phyloP scores from a whole-genome alignment of 1,140 invertebrate genomes.

The Calephelis virginiensis region DNA sequence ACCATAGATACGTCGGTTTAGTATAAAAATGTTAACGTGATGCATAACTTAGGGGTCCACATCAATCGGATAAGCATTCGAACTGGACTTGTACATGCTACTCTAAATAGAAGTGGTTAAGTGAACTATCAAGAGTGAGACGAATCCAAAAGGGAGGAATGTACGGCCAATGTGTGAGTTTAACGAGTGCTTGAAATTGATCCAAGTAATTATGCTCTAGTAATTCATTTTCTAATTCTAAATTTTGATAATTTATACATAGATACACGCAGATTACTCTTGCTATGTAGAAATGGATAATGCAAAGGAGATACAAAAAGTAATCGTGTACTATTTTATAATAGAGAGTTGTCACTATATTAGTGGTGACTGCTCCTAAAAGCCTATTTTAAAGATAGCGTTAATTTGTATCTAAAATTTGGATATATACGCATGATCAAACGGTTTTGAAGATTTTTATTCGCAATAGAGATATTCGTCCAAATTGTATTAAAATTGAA shows the following conservation, averaged over 20 bases:
- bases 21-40: constrained; percentile 37
- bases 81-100: constrained; percentile 66
- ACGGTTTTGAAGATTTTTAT: background rate
- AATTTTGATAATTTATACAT: constrained; percentile 71
- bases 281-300: constrained; percentile 26
- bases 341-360: constrained; percentile 5
- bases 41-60: constrained; percentile 6
- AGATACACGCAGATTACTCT: constrained; percentile 56
- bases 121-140: constrained; percentile 65
- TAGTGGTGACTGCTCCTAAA: constrained; percentile 9
- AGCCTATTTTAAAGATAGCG: background rate
- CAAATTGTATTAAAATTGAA: constrained; percentile 24
- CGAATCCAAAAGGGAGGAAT: constrained; percentile 70
- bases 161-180: constrained; percentile 75
- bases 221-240: constrained; percentile 75
- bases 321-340: constrained; percentile 6
- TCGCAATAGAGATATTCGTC: background rate
- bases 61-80: constrained; percentile 42
- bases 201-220: constrained; percentile 75
- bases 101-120: constrained; percentile 64
- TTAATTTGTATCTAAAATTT: background rate
- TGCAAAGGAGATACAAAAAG: constrained; percentile 1
- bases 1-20: constrained; percentile 30
- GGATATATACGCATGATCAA: constrained; percentile 2
- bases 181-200: constrained; percentile 76